phyloP scores from a whole-genome alignment of 2,888 invertebrate species.

The Leptopterna dolabrata region DNA sequence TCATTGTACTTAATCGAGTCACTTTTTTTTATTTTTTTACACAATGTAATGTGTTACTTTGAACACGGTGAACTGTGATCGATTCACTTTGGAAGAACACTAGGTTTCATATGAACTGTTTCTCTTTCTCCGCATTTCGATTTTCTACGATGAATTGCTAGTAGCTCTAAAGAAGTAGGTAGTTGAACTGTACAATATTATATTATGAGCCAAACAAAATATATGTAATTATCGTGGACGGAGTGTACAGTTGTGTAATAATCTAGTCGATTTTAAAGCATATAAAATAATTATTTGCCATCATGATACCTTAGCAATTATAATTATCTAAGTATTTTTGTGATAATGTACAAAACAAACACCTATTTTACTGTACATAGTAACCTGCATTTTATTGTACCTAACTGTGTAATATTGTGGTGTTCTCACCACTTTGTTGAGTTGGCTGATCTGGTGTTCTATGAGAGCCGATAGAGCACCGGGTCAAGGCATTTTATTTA shows the following conservation, averaged over 20 bases:
- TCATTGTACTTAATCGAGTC: too few relatives aligned
- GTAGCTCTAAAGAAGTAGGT: not conserved
- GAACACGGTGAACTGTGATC: too few relatives aligned
- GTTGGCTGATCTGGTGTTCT: conserved; percentile 49
- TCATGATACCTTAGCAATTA: conserved; percentile 33
- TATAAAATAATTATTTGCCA: conserved; percentile 22
- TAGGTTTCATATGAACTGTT: too few relatives aligned
- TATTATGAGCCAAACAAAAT: not conserved
- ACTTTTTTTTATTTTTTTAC: too few relatives aligned
- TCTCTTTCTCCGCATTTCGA: too few relatives aligned
- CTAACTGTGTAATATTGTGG: not conserved
- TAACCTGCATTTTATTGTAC: not conserved
- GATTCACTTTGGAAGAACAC: too few relatives aligned
- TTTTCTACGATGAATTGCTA: not conserved
- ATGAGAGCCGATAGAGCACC: conserved; percentile 59
- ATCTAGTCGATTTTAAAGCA: not conserved
- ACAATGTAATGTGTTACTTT: too few relatives aligned
- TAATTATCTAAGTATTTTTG: conserved; percentile 38
- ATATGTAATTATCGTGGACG: conserved; percentile 11
- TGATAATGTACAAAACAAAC: conserved; percentile 37
- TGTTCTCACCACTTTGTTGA: not conserved
- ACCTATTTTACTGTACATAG: conserved; percentile 33
- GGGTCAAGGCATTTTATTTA: not conserved
- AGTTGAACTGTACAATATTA: not conserved
- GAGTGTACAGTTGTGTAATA: conserved; percentile 25